Evolutionary conservation across 2,797 vertebrate genomes (phyloP), one percentile per base, ranked within the genome.

Genomic region (Neosalanx taihuensis): DNA sequence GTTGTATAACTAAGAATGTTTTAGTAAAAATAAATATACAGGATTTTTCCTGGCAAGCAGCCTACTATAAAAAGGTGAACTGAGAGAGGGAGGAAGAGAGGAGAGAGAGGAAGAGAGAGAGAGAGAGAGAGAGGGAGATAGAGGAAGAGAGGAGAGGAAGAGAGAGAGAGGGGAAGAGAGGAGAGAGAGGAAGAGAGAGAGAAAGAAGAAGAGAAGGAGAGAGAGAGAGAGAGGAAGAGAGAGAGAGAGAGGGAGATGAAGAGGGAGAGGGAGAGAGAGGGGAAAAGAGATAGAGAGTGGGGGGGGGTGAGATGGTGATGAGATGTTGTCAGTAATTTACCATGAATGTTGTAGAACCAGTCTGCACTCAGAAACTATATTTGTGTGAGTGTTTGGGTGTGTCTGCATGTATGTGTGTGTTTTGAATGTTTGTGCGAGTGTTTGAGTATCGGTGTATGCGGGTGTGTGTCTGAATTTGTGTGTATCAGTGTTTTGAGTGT

Each of bases 321-420:
- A 31, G 17, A 17, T 37, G 31, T 35, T 6, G 5, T 65, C 69
- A 35, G 20, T 35, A 4, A 70, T 15, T 2, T 4, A 20, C 2
- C 9, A 17, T 67, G 74, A 83, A 88, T 86, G 81, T 37, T 3
- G 74, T 64, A 33, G 17, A 79, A 79, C 86, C 62, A 56, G 86
- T 41, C 37, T 41, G 10, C 37, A 41, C 37, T 41, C 12, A 41
- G 37, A 10, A 41, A 41, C 37, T 81, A 78, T 49, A 20, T 53
- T 23, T 3, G n/a, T 23, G 12, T 59, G 7, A n/a, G 18, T 26
- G 9, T 69, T 7, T 26, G 13, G 20, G 41, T 41, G 67, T 35
- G 30, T 23, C 4, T 26, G 53, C 26, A 10, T 37, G n/a, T 20
- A 15, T 15, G 23, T 57, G 15, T 35, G n/a, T 35, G 35, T 49